phyloP scores from a whole-genome alignment of 2,797 vertebrate genomes.

The Paguma larvata region DNA sequence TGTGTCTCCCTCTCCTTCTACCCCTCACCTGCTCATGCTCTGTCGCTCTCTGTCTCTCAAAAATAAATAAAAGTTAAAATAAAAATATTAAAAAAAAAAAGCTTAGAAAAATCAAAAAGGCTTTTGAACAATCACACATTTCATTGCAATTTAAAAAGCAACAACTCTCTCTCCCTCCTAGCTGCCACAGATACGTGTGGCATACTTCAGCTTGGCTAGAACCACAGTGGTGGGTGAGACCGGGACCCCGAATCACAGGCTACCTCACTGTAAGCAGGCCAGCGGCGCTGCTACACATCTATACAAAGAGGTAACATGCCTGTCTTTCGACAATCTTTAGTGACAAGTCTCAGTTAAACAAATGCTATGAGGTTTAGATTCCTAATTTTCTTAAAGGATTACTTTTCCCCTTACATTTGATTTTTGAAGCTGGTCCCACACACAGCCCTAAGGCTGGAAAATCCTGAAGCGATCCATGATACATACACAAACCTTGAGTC shows the following conservation, averaged over 20 bases:
- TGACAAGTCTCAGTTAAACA: slow-evolving; percentile 48
- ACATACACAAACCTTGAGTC: background rate
- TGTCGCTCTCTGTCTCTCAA: no score
- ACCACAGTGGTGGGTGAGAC: background rate
- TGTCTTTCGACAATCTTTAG: background rate
- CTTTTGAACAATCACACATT: background rate
- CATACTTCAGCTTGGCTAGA: background rate
- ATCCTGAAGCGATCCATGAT: slow-evolving; percentile 37
- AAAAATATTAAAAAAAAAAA: background rate
- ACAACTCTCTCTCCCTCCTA: background rate
- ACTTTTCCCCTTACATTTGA: background rate
- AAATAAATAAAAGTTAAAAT: no score
- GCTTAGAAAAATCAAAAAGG: slow-evolving; percentile 37
- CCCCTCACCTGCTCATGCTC: no score
- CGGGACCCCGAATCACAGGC: background rate
- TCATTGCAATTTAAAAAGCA: background rate
- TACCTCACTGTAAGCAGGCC: background rate
- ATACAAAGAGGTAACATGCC: background rate
- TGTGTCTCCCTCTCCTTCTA: no score
- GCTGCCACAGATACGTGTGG: background rate
- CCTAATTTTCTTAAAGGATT: slow-evolving; percentile 32
- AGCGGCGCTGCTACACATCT: background rate
- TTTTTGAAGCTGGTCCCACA: slow-evolving; percentile 53
- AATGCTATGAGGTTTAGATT: background rate
- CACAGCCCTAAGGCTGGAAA: slow-evolving; percentile 5